phyloP scores from a whole-genome alignment of 2,888 invertebrate genomes.

The Phortica okadai region DNA sequence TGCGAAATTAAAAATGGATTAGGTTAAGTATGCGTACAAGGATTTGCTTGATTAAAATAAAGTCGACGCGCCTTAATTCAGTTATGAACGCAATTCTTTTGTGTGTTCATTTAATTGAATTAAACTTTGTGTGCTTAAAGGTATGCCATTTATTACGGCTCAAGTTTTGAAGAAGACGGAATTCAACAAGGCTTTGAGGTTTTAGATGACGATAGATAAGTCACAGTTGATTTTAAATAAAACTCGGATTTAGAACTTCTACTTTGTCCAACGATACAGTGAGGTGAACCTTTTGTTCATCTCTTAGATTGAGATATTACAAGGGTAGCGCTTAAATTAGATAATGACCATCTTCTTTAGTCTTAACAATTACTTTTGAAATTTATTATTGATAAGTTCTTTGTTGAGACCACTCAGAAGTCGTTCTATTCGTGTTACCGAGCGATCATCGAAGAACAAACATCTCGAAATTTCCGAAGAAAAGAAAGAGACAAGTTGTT shows the following conservation, averaged over 20 bases:
- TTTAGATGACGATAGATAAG: too few species aligned
- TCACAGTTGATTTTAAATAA: too few species aligned
- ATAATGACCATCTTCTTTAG: too few species aligned
- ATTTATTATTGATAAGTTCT: constrained; percentile 40
- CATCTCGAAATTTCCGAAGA: constrained; percentile 5
- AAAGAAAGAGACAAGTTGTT: constrained; percentile 13
- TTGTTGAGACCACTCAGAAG: constrained; percentile 64
- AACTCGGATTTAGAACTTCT: too few species aligned
- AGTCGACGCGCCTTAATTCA: constrained; percentile 48
- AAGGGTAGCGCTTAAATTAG: too few species aligned
- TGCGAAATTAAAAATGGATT: constrained; percentile 69
- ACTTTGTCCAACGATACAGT: too few species aligned
- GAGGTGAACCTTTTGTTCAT: too few species aligned
- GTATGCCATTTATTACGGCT: too few species aligned
- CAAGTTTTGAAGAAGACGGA: too few species aligned
- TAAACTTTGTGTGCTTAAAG: background rate
- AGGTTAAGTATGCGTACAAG: constrained; percentile 65
- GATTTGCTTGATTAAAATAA: constrained; percentile 67
- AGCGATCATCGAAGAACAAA: constrained; percentile 65
- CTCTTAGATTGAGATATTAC: too few species aligned
- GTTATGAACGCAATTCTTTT: constrained; percentile 1
- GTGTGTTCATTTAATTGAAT: background rate
- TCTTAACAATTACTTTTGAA: too few species aligned
- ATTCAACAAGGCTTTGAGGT: too few species aligned
- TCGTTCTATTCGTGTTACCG: constrained; percentile 65